These are phyloP conservation scores for Polietes domitor DNA, from an alignment of 2,888 invertebrate species.

Conservation along the genomic window DNA sequence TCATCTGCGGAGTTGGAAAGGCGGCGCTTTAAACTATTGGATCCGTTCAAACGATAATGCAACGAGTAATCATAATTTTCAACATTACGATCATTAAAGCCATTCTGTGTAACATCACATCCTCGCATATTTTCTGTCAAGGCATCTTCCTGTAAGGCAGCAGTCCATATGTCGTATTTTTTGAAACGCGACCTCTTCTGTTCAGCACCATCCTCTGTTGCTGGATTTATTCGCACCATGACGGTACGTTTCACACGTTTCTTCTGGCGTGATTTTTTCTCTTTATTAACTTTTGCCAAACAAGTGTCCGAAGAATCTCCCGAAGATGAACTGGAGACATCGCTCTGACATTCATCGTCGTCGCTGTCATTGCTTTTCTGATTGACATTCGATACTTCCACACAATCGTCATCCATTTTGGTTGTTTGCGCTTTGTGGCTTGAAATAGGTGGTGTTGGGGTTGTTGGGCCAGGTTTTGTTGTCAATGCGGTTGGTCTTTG, in stretches of 20 bases:
- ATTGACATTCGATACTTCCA: slow-evolving; percentile 23
- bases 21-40: slow-evolving; percentile 78
- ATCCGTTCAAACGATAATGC: slow-evolving; percentile 84
- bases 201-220: slow-evolving; percentile 62
- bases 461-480: slow-evolving; percentile 52
- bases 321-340: slow-evolving; percentile 72
- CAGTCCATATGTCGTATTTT: slow-evolving; percentile 91
- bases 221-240: slow-evolving; percentile 74
- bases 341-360: slow-evolving; percentile 74
- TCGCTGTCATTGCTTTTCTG: slow-evolving; percentile 18
- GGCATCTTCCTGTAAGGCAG: slow-evolving; percentile 88
- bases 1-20: slow-evolving; percentile 76
- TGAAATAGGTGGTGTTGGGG: slow-evolving; percentile 6
- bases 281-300: slow-evolving; percentile 65
- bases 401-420: slow-evolving; percentile 57
- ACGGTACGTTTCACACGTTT: slow-evolving; percentile 76
- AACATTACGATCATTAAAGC: slow-evolving; percentile 84
- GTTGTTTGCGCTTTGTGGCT: background rate
- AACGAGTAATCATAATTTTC: slow-evolving; percentile 89
- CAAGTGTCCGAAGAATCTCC: slow-evolving; percentile 78
- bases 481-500: slow-evolving; percentile 73
- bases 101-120: slow-evolving; percentile 87
- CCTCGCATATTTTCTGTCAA: slow-evolving; percentile 89
- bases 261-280: slow-evolving; percentile 67
- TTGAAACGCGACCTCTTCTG: slow-evolving; percentile 81